Evolutionary conservation across 2,888 invertebrate species (phyloP).

Genomic region (Parnassius apollo): DNA sequence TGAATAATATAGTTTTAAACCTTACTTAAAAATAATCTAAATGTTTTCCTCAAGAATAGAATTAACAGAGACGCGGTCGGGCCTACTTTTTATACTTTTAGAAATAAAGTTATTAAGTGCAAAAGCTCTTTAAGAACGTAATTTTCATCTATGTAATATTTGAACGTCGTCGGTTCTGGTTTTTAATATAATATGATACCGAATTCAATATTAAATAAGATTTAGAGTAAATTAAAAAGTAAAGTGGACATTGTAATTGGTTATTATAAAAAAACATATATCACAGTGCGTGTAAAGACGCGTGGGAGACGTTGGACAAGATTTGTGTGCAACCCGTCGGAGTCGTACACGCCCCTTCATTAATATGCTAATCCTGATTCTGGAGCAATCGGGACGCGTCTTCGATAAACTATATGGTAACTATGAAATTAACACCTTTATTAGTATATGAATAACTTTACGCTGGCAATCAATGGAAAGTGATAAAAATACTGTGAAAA

Average conservation of each 20-base stretch:
- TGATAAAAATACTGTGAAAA: no score
- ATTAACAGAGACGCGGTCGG: no score
- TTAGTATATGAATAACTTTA: not conserved
- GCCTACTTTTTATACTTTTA: no score
- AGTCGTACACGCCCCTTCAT: slow-evolving; percentile 67
- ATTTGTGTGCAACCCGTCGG: slow-evolving; percentile 53
- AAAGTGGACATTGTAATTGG: slow-evolving; percentile 67
- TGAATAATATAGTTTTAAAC: no score
- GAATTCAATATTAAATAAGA: slow-evolving; percentile 2
- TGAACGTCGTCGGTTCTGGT: no score
- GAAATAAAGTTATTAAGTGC: no score
- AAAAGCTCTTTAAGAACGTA: no score
- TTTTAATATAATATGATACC: not conserved
- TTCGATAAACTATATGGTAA: slow-evolving; percentile 31
- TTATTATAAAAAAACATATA: slow-evolving; percentile 73
- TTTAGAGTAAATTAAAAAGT: slow-evolving; percentile 19
- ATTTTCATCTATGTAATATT: not conserved
- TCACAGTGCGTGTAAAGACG: slow-evolving; percentile 51
- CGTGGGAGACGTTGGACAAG: slow-evolving; percentile 57
- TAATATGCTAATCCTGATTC: slow-evolving; percentile 74
- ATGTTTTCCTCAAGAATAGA: no score
- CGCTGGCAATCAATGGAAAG: no score
- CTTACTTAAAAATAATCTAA: no score
- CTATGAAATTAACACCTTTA: slow-evolving; percentile 31
- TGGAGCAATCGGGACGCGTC: slow-evolving; percentile 48